Evolutionary conservation across 2,888 invertebrate genomes (phyloP).

Genomic region (Troglohyphantes excavatus): DNA sequence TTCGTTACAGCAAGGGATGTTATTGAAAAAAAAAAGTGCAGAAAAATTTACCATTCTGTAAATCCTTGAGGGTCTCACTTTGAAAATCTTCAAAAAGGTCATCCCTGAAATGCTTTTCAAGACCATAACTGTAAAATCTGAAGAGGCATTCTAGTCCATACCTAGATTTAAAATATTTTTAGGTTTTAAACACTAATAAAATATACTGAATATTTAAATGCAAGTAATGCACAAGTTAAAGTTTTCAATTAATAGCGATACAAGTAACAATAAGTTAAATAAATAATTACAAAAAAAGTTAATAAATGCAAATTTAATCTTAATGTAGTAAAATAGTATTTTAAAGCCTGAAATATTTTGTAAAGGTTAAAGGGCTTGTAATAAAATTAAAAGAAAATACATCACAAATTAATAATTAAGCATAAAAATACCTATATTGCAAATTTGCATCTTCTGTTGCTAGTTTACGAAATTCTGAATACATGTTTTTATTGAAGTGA

Average conservation of each 20-base stretch:
- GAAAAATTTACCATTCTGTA: conserved; percentile 88
- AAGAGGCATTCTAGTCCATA: conserved; percentile 88
- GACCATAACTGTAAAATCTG: conserved; percentile 98
- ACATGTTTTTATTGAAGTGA: conserved; percentile 99
- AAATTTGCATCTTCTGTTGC: conserved; percentile 96
- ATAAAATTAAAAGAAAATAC: neutral
- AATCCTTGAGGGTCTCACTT: conserved; percentile 93
- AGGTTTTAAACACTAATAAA: neutral
- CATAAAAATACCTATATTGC: conserved; percentile 89
- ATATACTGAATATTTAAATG: too few relatives aligned
- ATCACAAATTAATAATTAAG: neutral
- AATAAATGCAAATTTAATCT: too few relatives aligned
- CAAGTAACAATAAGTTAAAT: neutral
- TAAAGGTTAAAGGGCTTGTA: too few relatives aligned
- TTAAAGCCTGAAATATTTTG: too few relatives aligned
- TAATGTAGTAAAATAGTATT: too few relatives aligned
- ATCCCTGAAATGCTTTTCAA: conserved; percentile 97
- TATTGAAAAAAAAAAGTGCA: neutral
- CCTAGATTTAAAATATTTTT: conserved; percentile 25
- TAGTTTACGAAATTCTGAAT: conserved; percentile 94
- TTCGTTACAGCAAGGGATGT: neutral
- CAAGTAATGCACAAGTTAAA: too few relatives aligned
- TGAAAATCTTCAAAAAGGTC: conserved; percentile 98
- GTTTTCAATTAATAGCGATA: too few relatives aligned
- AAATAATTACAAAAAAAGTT: too few relatives aligned